Base-by-base conservation (phyloP, 2,888 invertebrate species). In the Luffia ferchaultella region DNA sequence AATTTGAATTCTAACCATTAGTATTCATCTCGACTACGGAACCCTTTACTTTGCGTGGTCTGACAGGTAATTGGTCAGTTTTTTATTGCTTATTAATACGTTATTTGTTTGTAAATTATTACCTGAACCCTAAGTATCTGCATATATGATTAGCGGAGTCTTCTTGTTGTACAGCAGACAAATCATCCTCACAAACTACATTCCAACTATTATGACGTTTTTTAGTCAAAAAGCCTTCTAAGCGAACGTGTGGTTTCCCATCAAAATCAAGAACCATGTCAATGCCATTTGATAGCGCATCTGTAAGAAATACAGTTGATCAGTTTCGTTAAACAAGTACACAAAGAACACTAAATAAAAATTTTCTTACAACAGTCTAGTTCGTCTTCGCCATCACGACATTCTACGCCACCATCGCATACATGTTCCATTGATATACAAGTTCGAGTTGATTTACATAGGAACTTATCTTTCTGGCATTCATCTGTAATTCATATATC, bases 371-470 rank as follows among this genome's bases (percentile, higher is more conserved):
- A 87, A 65, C 95, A 95, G 65, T 93, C 88, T 48, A 85, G 63
- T 80, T 95, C 95, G 64, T 95, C 95, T 74, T 93, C 93, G 19
- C 87, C 86, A 56, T 86, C 71, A 16, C 76, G 76, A 64, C 94
- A 94, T 57, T 94, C 89, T 1, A 73, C 59, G 45, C 64, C 68
- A 20, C 85, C 86, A 68, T 95, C 88, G 63, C 95, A 95, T 16
- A 86, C 85, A 55, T 86, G 79, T 42, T 74, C 64, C 9, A 70
- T 61, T 1, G 88, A 76, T 51, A 94, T 71, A 61, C 94, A 95
- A 20, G 69, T 73, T 63, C 86, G 85, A 62, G 90, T 91, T 49
- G 76, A 65, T 43, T 83, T 80, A 61, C 93, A 94, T 15, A 86
- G 71, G 62, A 87, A 92, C 59, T 90, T 68, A 16, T 73, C 65